Evolutionary conservation across 2,888 invertebrate genomes (phyloP).

Genomic region (Acanthosepion pharaonis): DNA sequence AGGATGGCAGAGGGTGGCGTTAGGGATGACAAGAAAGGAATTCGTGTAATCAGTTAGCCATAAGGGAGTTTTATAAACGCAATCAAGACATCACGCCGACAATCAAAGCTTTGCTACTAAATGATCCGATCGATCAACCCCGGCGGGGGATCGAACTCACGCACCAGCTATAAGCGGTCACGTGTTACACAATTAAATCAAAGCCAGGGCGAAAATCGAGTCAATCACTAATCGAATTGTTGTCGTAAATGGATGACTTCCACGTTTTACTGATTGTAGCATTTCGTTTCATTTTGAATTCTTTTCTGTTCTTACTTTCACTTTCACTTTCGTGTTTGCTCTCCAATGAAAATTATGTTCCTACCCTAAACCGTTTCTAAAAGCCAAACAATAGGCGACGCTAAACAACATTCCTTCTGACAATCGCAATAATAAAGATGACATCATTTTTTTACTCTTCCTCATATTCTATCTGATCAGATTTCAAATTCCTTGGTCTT

Average conservation of each 20-base stretch:
- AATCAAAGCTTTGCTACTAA: conserved; percentile 33
- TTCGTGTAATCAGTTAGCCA: neutral
- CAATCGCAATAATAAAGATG: neutral
- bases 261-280: neutral
- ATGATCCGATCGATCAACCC: conserved; percentile 6
- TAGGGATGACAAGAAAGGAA: neutral
- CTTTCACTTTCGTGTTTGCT: neutral
- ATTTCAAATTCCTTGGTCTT: neutral
- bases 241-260: neutral
- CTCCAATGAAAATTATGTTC: neutral
- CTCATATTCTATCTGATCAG: neutral
- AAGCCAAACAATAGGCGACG: neutral
- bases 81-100: conserved; percentile 2
- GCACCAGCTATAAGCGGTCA: neutral
- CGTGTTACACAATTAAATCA: conserved; percentile 20
- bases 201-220: conserved; percentile 12
- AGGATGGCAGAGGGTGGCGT: no score
- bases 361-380: neutral
- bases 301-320: neutral
- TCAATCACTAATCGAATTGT: neutral
- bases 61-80: neutral
- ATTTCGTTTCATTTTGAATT: neutral
- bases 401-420: neutral
- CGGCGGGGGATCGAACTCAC: neutral
- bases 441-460: neutral